These are phyloP conservation scores for Bolinopsis microptera DNA, from an alignment of 37 sponge, comb jelly and placozoan genomes.

Conservation along the genomic window DNA sequence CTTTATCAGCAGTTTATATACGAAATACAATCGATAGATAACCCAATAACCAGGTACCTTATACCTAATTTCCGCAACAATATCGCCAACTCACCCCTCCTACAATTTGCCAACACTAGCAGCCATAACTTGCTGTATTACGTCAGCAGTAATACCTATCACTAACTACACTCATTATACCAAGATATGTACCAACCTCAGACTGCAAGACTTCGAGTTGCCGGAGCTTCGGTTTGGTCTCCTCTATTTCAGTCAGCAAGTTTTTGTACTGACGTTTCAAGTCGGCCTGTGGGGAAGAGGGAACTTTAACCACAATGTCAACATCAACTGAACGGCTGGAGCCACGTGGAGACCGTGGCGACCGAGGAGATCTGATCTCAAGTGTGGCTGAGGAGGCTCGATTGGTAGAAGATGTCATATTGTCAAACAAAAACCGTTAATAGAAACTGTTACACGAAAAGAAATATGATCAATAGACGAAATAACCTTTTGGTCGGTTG, in stretches of 20 bases:
- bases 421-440: not conserved
- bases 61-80: not conserved
- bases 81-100: not conserved
- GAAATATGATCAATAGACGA: not conserved
- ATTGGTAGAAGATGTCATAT: not conserved
- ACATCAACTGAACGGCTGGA: not conserved
- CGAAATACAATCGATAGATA: not conserved
- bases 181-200: constrained; percentile 12
- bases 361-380: not conserved
- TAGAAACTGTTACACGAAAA: not conserved
- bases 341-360: constrained; percentile 13
- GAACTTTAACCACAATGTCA: constrained; percentile 62
- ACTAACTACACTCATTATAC: not conserved
- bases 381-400: constrained; percentile 31
- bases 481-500: constrained; percentile 50
- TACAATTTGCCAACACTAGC: not conserved
- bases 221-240: constrained; percentile 50
- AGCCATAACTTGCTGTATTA: not conserved
- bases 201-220: constrained; percentile 58
- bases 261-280: constrained; percentile 58
- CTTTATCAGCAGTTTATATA: no score
- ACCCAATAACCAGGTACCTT: not conserved
- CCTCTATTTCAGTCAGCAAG: constrained; percentile 61
- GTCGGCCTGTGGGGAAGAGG: constrained; percentile 53
- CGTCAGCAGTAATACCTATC: not conserved